phyloP scores from a whole-genome alignment of 2,113 vertebrate species.

The Pelmatolapia mariae region DNA sequence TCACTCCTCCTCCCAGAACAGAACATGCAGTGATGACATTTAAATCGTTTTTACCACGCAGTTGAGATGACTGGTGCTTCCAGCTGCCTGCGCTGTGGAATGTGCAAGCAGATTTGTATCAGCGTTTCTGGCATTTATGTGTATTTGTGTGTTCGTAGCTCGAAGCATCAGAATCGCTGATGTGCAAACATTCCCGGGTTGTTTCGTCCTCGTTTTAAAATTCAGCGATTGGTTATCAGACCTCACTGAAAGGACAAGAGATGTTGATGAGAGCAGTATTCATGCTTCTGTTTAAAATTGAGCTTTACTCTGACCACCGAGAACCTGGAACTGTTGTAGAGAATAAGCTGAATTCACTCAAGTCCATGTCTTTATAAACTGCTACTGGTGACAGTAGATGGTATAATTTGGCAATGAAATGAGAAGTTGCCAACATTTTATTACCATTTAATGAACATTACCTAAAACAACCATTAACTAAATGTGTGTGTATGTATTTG shows the following conservation, averaged over 20 bases:
- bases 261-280: neutral
- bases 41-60: neutral
- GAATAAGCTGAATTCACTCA: neutral
- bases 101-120: neutral
- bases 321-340: neutral
- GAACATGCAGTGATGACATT: conserved; percentile 20
- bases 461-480: neutral
- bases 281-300: neutral
- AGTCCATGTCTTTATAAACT: neutral
- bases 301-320: neutral
- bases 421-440: neutral
- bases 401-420: neutral
- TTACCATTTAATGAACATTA: neutral
- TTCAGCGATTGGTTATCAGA: neutral
- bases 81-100: neutral
- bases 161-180: neutral
- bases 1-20: conserved; percentile 8
- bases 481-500: neutral
- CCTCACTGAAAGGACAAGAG: neutral
- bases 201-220: neutral
- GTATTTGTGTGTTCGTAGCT: neutral
- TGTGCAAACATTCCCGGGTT: neutral
- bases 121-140: neutral
- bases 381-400: neutral
- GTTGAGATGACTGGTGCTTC: neutral